These are phyloP conservation scores for Ancistrus triradiatus DNA, from an alignment of 2,113 vertebrate species.

Conservation along the genomic window DNA sequence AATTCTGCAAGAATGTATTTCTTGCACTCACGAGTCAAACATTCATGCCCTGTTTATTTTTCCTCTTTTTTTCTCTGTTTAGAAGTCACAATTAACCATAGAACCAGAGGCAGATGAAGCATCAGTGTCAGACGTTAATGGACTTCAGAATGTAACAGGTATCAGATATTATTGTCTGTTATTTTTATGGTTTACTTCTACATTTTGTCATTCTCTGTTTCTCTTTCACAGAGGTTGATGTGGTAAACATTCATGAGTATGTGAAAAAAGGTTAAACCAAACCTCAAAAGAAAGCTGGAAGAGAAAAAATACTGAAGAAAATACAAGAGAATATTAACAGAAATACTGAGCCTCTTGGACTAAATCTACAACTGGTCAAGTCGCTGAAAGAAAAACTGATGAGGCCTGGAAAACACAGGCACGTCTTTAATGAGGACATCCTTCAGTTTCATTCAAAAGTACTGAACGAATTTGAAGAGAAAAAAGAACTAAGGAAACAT, in stretches of 20 bases:
- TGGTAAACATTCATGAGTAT: background rate
- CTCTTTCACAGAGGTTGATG: background rate
- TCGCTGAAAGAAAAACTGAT: background rate
- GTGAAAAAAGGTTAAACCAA: background rate
- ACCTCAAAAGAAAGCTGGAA: background rate
- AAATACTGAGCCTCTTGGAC: background rate
- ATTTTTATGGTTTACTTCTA: too few relatives aligned
- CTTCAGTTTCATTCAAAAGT: background rate
- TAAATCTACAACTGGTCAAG: background rate
- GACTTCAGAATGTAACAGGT: too few relatives aligned
- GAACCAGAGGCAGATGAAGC: too few relatives aligned
- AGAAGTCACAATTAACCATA: too few relatives aligned
- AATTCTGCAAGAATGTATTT: too few relatives aligned
- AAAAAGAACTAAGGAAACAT: background rate
- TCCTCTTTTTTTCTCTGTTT: too few relatives aligned
- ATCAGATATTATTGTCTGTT: too few relatives aligned
- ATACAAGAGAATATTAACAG: background rate
- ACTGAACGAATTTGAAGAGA: background rate
- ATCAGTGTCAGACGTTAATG: too few relatives aligned
- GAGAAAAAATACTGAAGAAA: background rate
- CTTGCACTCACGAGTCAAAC: too few relatives aligned
- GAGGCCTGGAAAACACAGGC: background rate
- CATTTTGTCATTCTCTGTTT: too few relatives aligned
- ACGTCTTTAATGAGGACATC: slow-evolving; percentile 1
- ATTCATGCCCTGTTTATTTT: too few relatives aligned